Percentiles rank a stretch among this genome's conserved stretches.
Evolutionary conservation across 2,888 invertebrate species (phyloP).

Genomic region (Idaea dimidiata): DNA sequence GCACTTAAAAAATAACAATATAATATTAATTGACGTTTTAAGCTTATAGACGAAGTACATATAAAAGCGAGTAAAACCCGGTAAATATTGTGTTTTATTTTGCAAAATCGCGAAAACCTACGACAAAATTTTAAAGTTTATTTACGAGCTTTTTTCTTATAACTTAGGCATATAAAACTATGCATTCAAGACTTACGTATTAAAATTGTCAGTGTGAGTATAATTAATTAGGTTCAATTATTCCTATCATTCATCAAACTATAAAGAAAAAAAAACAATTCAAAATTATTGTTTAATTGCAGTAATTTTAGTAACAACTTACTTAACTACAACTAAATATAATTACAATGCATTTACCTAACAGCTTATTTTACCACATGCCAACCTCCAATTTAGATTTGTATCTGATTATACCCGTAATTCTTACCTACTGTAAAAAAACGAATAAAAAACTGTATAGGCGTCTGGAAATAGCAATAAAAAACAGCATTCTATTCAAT

Average conservation of each 20-base stretch:
- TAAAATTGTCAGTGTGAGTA: too few species aligned
- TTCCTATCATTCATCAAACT: background rate
- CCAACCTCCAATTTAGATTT: background rate
- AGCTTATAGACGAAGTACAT: too few species aligned
- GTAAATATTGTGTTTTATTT: too few species aligned
- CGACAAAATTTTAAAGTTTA: too few species aligned
- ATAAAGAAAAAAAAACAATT: background rate
- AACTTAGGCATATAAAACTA: too few species aligned
- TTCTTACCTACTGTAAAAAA: background rate
- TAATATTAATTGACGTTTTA: too few species aligned
- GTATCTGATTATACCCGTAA: background rate
- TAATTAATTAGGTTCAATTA: background rate
- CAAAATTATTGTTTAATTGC: constrained; percentile 1
- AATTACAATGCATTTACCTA: background rate
- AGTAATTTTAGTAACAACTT: background rate
- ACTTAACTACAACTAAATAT: background rate
- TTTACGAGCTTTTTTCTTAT: too few species aligned
- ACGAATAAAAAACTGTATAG: background rate
- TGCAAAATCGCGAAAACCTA: too few species aligned
- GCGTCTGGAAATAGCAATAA: background rate
- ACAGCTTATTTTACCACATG: background rate
- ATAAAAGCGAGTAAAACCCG: too few species aligned
- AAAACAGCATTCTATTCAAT: background rate
- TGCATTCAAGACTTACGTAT: too few species aligned
- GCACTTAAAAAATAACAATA: too few species aligned